Conservation (phyloP, 2,888 invertebrate species). For the Andrena dorsata region DNA sequence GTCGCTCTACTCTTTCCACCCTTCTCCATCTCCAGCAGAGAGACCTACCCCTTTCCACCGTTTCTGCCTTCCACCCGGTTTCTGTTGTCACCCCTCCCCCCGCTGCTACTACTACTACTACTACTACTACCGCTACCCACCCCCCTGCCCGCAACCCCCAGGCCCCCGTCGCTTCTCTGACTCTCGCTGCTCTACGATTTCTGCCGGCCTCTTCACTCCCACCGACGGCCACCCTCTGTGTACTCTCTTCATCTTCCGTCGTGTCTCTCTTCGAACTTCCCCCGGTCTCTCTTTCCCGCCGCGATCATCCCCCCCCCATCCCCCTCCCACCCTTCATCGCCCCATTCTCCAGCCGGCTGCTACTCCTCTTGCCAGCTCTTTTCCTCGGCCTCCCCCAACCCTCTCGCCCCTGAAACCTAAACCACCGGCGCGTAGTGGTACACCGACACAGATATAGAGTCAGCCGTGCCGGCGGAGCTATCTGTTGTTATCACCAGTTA, state of each 20-base stretch:
- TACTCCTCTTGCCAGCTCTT: slow-evolving; percentile 32
- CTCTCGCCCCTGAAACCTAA: slow-evolving; percentile 61
- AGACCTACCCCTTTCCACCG: slow-evolving; percentile 63
- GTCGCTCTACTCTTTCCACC: slow-evolving; percentile 46
- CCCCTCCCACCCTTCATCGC: neutral
- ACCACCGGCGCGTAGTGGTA: slow-evolving; percentile 66
- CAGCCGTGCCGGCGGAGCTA: slow-evolving; percentile 77
- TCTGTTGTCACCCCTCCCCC: slow-evolving; percentile 69
- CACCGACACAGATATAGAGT: slow-evolving; percentile 67
- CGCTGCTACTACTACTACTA: slow-evolving; percentile 14
- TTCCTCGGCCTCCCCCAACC: slow-evolving; percentile 47
- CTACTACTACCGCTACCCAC: too few relatives aligned
- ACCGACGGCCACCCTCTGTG: slow-evolving; percentile 51
- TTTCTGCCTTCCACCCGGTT: slow-evolving; percentile 67
- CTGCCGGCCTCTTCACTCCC: slow-evolving; percentile 60
- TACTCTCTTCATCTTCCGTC: slow-evolving; percentile 54
- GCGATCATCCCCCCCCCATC: neutral
- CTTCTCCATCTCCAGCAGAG: slow-evolving; percentile 53
- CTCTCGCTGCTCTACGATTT: slow-evolving; percentile 70
- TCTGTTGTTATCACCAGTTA: slow-evolving; percentile 84
- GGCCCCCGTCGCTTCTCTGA: slow-evolving; percentile 57
- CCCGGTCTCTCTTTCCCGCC: slow-evolving; percentile 27
- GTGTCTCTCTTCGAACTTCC: slow-evolving; percentile 17
- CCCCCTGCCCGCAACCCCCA: slow-evolving; percentile 32
- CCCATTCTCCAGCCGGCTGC: slow-evolving; percentile 24